These are phyloP conservation scores for Mylabris phalerata DNA, from an alignment of 1,140 invertebrate genomes.

Conservation along the genomic window DNA sequence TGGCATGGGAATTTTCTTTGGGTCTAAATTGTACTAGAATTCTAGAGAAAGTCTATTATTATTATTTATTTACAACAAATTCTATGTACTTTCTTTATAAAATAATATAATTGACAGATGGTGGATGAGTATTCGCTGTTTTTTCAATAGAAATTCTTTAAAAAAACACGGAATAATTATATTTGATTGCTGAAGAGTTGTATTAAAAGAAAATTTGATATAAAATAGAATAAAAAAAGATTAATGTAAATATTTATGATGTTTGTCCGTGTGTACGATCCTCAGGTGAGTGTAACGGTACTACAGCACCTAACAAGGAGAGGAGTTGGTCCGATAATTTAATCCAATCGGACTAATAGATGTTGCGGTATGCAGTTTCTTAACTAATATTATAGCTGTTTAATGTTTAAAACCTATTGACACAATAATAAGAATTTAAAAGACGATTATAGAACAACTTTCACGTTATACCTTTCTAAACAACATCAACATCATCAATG, in stretches of 20 bases:
- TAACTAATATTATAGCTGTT: conserved; percentile 12
- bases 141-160: neutral
- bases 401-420: conserved; percentile 14
- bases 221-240: too few relatives aligned
- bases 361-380: conserved; percentile 12
- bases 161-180: neutral
- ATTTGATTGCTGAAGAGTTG: too few relatives aligned
- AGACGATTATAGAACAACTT: conserved; percentile 8
- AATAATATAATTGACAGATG: neutral
- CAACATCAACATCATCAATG: neutral
- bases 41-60: too few relatives aligned
- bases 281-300: conserved; percentile 14
- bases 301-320: conserved; percentile 12
- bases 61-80: too few relatives aligned
- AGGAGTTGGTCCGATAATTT: conserved; percentile 5
- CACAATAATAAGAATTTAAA: conserved; percentile 11
- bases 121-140: neutral
- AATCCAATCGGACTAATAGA: conserved; percentile 9
- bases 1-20: too few relatives aligned
- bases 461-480: conserved; percentile 12
- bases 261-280: conserved; percentile 4
- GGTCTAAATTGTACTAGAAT: too few relatives aligned
- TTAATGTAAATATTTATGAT: too few relatives aligned
- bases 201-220: too few relatives aligned
- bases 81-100: too few relatives aligned